Evolutionary conservation across 2,113 vertebrate species (phyloP).

Genomic region (Delphinapterus leucas): DNA sequence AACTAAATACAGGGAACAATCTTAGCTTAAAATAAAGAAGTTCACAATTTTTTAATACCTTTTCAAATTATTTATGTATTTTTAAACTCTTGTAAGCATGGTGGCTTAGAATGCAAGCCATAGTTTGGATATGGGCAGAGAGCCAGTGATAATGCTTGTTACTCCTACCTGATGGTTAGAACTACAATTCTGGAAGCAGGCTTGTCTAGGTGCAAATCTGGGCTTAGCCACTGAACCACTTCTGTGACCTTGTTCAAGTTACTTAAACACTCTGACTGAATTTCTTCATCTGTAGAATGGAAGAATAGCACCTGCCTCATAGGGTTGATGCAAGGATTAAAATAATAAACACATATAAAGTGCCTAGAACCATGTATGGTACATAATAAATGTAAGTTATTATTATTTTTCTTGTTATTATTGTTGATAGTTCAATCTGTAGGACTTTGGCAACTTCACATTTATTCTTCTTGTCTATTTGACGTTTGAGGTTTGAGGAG

Average conservation of each 20-base stretch:
- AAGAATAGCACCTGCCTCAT: neutral
- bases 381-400: constrained; percentile 4
- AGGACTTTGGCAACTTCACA: neutral
- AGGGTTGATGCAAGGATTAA: neutral
- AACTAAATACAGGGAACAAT: neutral
- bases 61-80: neutral
- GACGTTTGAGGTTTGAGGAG: neutral
- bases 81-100: neutral
- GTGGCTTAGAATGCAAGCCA: neutral
- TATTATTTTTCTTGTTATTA: neutral
- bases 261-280: neutral
- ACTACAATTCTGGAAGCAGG: neutral
- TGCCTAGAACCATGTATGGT: neutral
- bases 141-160: neutral
- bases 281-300: neutral
- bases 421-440: neutral
- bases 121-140: neutral
- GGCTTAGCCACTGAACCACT: neutral
- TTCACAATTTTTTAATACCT: neutral
- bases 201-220: neutral
- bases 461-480: neutral
- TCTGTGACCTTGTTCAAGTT: neutral
- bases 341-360: constrained; percentile 14
- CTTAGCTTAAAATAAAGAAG: constrained; percentile 11
- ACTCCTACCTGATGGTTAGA: neutral